A percentile compares a stretch with the other conserved stretches of the same genome.
These are phyloP conservation scores for Pandemis heparana DNA, from an alignment of 2,888 invertebrate species.

Conservation along the genomic window DNA sequence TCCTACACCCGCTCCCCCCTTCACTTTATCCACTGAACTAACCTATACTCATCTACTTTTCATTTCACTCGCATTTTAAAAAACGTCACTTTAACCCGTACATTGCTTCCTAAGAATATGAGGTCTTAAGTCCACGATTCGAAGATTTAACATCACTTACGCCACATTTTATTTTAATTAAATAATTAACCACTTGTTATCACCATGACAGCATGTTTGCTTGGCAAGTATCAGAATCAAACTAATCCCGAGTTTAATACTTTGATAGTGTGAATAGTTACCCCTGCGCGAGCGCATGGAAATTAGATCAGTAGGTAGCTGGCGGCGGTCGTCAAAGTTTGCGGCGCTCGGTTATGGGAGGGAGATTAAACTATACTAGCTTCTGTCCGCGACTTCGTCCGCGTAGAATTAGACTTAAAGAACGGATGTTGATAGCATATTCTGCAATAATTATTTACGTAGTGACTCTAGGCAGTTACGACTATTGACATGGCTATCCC, in stretches of 20 bases:
- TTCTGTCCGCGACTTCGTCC: too few species aligned
- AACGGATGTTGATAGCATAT: too few species aligned
- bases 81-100: too few species aligned
- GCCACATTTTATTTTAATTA: background rate
- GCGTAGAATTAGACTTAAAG: too few species aligned
- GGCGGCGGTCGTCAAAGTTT: conserved; percentile 66
- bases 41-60: too few species aligned
- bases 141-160: background rate
- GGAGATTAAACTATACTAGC: conserved; percentile 46
- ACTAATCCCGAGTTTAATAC: conserved; percentile 83
- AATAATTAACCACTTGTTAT: conserved; percentile 21
- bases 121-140: background rate
- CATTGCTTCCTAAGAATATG: background rate
- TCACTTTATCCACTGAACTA: too few species aligned
- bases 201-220: conserved; percentile 62
- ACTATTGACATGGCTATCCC: too few species aligned
- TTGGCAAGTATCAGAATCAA: conserved; percentile 73
- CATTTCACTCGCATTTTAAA: too few species aligned
- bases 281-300: conserved; percentile 84
- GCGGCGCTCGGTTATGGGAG: conserved; percentile 31
- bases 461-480: too few species aligned
- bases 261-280: conserved; percentile 81
- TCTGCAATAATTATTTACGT: too few species aligned
- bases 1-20: too few species aligned
- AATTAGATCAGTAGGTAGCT: conserved; percentile 85